These are phyloP conservation scores for Aptenodytes forsteri DNA, from an alignment of 2,113 vertebrate species.

Conservation along the genomic window DNA sequence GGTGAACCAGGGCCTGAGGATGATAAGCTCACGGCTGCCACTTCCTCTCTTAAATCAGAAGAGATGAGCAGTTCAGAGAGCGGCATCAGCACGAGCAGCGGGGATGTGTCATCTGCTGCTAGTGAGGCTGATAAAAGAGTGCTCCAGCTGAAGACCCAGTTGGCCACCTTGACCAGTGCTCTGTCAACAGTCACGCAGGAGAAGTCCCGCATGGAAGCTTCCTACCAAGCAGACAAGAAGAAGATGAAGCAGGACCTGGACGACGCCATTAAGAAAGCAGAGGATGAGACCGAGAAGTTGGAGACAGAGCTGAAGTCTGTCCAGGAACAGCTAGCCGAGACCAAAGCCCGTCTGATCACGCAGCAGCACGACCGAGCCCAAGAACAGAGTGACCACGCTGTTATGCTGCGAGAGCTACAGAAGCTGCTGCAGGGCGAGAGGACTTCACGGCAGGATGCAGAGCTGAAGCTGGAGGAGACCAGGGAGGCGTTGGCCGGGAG, in stretches of 20 bases:
- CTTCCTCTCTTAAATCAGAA: conserved; percentile 36
- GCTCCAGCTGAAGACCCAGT: conserved; percentile 81
- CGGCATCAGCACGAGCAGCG: conserved; percentile 72
- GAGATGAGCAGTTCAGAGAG: conserved; percentile 75
- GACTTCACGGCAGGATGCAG: conserved; percentile 78
- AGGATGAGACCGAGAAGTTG: conserved; percentile 39
- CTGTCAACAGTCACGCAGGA: conserved; percentile 91
- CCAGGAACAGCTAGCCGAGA: conserved; percentile 86
- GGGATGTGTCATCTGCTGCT: conserved; percentile 12
- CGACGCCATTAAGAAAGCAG: conserved; percentile 73
- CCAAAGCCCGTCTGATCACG: conserved; percentile 84
- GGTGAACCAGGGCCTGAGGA: conserved; percentile 79
- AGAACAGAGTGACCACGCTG: conserved; percentile 87
- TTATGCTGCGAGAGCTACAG: conserved; percentile 92
- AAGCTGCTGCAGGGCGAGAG: conserved; percentile 85
- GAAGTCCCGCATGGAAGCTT: conserved; percentile 96
- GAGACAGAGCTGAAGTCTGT: conserved; percentile 71
- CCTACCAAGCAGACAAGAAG: conserved; percentile 89
- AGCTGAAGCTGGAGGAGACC: conserved; percentile 84
- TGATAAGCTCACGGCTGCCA: background rate
- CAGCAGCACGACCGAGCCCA: conserved; percentile 91
- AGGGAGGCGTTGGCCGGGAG: conserved; percentile 66
- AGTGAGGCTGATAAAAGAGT: conserved; percentile 75
- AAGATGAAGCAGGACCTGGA: conserved; percentile 89
- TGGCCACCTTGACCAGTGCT: conserved; percentile 87